Evolutionary conservation across 2,888 invertebrate species (phyloP).

Genomic region (Lasioglossum morio): DNA sequence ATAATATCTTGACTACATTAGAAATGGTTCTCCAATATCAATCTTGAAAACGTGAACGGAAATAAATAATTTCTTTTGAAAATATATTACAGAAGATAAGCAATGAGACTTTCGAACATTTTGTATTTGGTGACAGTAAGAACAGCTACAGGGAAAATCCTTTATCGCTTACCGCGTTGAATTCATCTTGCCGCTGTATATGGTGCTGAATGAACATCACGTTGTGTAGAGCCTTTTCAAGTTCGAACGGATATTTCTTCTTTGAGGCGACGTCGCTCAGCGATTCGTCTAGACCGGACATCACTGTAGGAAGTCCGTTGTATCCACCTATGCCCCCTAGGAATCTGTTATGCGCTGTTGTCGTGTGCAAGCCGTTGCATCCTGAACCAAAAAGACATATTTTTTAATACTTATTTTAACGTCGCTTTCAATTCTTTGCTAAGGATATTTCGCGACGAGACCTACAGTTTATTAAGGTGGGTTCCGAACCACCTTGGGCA

Average conservation of each 20-base stretch:
- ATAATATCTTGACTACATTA: neutral
- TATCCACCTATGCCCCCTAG: slow-evolving; percentile 90
- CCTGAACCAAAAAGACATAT: slow-evolving; percentile 78
- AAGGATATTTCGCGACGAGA: too few relatives aligned
- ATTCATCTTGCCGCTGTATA: slow-evolving; percentile 97
- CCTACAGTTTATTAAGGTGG: too few relatives aligned
- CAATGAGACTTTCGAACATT: neutral
- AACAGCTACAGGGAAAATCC: too few relatives aligned
- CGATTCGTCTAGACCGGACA: slow-evolving; percentile 94
- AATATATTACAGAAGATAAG: too few relatives aligned
- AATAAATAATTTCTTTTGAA: neutral
- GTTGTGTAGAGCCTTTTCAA: slow-evolving; percentile 97
- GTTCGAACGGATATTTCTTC: slow-evolving; percentile 96
- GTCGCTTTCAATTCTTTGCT: too few relatives aligned
- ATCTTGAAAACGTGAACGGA: neutral
- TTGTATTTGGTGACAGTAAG: too few relatives aligned
- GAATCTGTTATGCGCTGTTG: slow-evolving; percentile 91
- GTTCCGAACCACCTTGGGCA: too few relatives aligned
- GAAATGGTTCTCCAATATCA: neutral
- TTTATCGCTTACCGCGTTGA: slow-evolving; percentile 90
- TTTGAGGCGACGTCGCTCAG: slow-evolving; percentile 91
- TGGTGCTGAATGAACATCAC: slow-evolving; percentile 98
- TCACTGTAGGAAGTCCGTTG: slow-evolving; percentile 93
- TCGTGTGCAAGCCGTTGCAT: slow-evolving; percentile 93
- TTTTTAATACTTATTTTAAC: too few relatives aligned